Base-by-base conservation (phyloP, 2,888 invertebrate genomes). In the Ormyrus rosae region DNA sequence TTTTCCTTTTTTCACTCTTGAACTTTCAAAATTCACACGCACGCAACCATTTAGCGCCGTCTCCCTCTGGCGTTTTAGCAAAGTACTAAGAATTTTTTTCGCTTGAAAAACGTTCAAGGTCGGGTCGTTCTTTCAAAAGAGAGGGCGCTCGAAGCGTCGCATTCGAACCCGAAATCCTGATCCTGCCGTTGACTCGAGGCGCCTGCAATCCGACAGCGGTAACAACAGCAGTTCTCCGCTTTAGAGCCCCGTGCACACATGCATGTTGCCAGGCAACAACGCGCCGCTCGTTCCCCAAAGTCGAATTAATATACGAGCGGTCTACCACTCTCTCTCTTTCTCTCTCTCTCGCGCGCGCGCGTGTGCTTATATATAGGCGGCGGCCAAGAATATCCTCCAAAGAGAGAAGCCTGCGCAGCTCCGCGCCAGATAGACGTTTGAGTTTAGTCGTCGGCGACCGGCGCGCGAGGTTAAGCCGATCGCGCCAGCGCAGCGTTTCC, bases 251-350 rank as follows among this genome's bases (percentile, higher is more conserved):
- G 48, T 7, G 7, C 58, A 50, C 34, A 19, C 11, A 9, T 45
- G 11, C 13, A 70, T 34, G 70, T 70, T 58, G 70, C 70, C 51
- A 70, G 58, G 70, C 71, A 61, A 61, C 61, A 13, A 46, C 68
- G 46, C 8, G 50, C n/a, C 45, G 53, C 51, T 34, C 65, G 19
- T 34, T 34, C 34, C 34, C 34, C 34, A 34, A 34, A 34, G 34
- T 34, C 34, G 34, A 34, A 34, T 34, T 34, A 34, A 34, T 34
- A 34, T 34, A 34, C 34, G 34, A 34, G 34, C 34, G 34, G 34
- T 34, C 34, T 34, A 34, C 34, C 34, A 34, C 34, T 34, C 34
- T 34, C 34, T 34, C 34, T 34, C 34, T 2, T 34, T 34, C 34
- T 34, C 34, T 34, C 34, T 34, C 34, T 34, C 19, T 19, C 19